These are phyloP conservation scores for Leptestheria dahalacensis DNA, from an alignment of 1,140 invertebrate species.

Conservation along the genomic window DNA sequence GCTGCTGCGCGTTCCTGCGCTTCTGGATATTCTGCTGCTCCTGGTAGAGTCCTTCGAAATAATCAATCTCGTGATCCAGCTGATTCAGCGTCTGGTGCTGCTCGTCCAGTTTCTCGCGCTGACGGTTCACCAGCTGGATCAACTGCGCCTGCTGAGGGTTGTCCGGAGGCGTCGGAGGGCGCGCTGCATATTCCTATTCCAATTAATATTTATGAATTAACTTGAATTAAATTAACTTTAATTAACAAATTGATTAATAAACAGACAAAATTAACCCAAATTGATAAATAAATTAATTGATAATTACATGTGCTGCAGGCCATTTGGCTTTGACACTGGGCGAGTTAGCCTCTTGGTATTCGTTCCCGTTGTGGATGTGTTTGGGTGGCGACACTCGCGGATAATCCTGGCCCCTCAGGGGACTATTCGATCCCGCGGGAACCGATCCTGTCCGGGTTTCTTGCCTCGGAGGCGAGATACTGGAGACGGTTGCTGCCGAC, in stretches of 20 bases:
- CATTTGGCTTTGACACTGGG: too few relatives aligned
- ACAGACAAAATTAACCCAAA: too few relatives aligned
- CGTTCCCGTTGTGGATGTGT: not conserved
- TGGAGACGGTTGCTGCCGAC: not conserved
- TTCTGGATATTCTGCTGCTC: not conserved
- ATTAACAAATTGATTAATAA: too few relatives aligned
- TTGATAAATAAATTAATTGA: too few relatives aligned
- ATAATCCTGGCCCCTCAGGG: not conserved
- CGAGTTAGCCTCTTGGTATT: too few relatives aligned
- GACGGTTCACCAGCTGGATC: conserved; percentile 70
- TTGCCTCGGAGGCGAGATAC: conserved; percentile 2
- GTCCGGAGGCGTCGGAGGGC: conserved; percentile 22
- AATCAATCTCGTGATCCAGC: conserved; percentile 17
- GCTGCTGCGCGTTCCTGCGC: not conserved
- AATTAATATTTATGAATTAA: not conserved
- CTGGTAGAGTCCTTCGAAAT: not conserved
- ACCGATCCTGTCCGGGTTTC: too few relatives aligned
- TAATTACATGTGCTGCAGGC: too few relatives aligned
- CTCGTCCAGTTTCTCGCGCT: conserved; percentile 68
- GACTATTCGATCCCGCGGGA: not conserved
- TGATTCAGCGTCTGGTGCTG: conserved; percentile 81
- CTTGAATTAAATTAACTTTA: not conserved
- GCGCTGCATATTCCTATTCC: not conserved
- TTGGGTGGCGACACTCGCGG: not conserved
- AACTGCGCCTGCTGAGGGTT: conserved; percentile 49